Evolutionary conservation across 2,888 invertebrate genomes (phyloP), one percentile per base, ranked within the genome.

Genomic region (Acronicta alni): DNA sequence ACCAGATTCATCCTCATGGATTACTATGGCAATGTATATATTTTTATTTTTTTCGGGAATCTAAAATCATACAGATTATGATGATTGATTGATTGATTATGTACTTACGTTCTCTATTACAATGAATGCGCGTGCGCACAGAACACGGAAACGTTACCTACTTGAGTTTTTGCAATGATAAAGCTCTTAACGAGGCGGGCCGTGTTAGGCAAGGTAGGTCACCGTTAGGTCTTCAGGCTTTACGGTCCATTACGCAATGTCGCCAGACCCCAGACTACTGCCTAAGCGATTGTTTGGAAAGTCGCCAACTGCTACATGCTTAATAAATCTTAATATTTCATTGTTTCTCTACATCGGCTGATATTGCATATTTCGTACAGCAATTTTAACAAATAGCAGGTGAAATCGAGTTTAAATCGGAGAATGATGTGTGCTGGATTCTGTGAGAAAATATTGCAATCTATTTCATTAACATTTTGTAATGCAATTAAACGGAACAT

Each of bases 261-360:
- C 49, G 47, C 59, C 47, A 55, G 57, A 45, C 55, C 32, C 16
- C 51, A 46, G 37, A 39, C 45, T 30, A 38, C 49, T 38, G 57
- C 56, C 43, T 66, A 70, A 72, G 67, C 77, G 69, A 83, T 84
- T 82, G 85, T 84, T 83, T 84, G 80, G 73, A 83, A 85, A 87
- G 78, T 70, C 72, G 70, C 79, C 77, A 79, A 80, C 73, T 54
- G 57, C 75, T 77, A 79, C 76, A 83, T 79, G 79, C 77, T 74
- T 77, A 83, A 86, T 87, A 86, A 87, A 87, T 85, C 81, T 84
- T 84, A 78, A 84, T 84, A 84, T 73, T 62, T 81, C 77, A 87
- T 89, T 88, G 89, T 89, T 88, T 83, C 84, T 83, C 84, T 84
- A 86, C 80, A 72, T 81, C 59, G 49, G 53, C 55, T 73, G 72